Evolutionary conservation across 2,113 vertebrate species (phyloP).

Genomic region (Hippocampus guttulatus): DNA sequence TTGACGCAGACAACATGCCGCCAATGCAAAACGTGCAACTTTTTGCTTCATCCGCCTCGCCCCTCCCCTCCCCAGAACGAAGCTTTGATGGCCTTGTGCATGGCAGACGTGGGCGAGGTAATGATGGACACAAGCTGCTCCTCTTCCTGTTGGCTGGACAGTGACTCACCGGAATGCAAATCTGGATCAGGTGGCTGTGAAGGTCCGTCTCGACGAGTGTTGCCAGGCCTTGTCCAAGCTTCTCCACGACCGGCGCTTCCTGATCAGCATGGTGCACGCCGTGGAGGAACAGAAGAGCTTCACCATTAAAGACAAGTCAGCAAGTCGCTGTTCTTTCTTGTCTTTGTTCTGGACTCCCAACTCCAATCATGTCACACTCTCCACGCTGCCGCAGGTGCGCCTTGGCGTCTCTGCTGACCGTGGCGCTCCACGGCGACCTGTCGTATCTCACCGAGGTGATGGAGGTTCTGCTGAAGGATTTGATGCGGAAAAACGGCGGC

Average conservation of each 20-base stretch:
- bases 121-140: neutral
- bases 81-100: constrained; percentile 39
- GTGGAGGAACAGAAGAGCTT: constrained; percentile 65
- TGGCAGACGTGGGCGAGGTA: constrained; percentile 71
- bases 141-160: neutral
- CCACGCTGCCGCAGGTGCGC: constrained; percentile 71
- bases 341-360: neutral
- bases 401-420: constrained; percentile 87
- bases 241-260: constrained; percentile 58
- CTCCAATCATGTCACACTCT: neutral
- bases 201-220: constrained; percentile 41
- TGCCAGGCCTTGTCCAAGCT: constrained; percentile 51
- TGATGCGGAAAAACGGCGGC: constrained; percentile 85
- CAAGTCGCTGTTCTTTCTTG: neutral
- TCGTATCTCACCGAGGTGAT: constrained; percentile 87
- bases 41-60: too few relatives aligned
- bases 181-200: constrained; percentile 41
- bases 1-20: neutral
- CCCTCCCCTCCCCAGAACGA: constrained; percentile 40
- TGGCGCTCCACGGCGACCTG: constrained; percentile 87
- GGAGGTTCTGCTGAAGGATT: constrained; percentile 80
- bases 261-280: constrained; percentile 62
- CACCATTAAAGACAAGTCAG: constrained; percentile 63
- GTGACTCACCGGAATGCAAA: constrained; percentile 12
- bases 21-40: neutral